Evolutionary conservation across 2,888 invertebrate genomes (phyloP), one percentile per base, ranked within the genome.

Genomic region (Meteorus cinctellus): DNA sequence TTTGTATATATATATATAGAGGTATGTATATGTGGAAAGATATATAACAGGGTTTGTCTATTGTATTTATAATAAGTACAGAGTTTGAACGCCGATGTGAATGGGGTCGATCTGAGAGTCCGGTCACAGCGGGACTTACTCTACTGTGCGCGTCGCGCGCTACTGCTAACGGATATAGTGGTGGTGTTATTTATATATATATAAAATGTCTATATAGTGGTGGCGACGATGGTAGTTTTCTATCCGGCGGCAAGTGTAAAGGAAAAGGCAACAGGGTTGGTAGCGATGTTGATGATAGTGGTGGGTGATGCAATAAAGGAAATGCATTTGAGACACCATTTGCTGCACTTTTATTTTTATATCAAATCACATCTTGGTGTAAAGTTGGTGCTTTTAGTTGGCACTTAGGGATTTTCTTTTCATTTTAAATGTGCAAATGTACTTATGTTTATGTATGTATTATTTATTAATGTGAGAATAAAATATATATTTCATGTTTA

Each of bases 321-420:
- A 82, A 82, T 75, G 80, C 80, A 81, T 75, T 80, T 59, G 77
- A 75, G 72, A 55, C 55, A 70, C 75, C 77, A 79, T 77, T 81
- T 75, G 79, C 75, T 77, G 77, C 69, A 77, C 79, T 79, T 78
- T 76, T 80, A 76, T 78, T 76, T 75, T 68, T 55, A 55, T 55
- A 55, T 55, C 4, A 19, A 55, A 55, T 55, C 19, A 19, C 19
- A 62, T 79, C 75, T 77, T 79, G 77, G 77, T 77, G 78, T 77
- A 75, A 78, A 66, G 78, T 48, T 41, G 70, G 66, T 24, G 74
- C 78, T 48, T 72, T 78, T 66, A 66, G 69, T 76, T 71, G 62
- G 66, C 59, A 76, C 55, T 75, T 68, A 68, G 73, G 55, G 63
- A 74, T 78, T 79, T 75, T 70, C 72, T 55, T 55, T 55, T 55